Evolutionary conservation across 2,113 vertebrate genomes (phyloP), one percentile per base, ranked within the genome.

Genomic region (Myanophis thanlyinensis): DNA sequence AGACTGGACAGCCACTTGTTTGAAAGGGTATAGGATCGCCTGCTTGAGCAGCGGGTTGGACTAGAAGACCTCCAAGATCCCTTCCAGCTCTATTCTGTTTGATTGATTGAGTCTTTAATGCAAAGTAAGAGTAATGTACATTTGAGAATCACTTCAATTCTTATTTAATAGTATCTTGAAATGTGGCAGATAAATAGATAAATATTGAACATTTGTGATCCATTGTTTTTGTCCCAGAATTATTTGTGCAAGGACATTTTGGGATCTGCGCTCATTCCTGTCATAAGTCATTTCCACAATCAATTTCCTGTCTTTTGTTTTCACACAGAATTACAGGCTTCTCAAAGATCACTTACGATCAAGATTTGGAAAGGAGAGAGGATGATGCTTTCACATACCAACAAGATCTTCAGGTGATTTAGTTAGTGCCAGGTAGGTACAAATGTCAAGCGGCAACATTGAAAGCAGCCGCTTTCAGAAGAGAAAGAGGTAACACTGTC

Each of bases 361-460:
- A 8, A 73, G 0, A 54, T 59, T 30, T n/a, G 52, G 87, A 8
- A 22, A 93, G 4, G n/a, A 80, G 0, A 44, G 47, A 12, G 56
- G 73, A 44, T 5, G 23, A 88, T 3, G 20, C 46, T 30, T 67
- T 11, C 18, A 18, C 8, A 62, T 46, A 59, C 54, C 22, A 88
- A 67, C 30, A 87, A 62, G 85, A 87, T 87, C 56, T 87, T 62
- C 53, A 87, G 25, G 91, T 54, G 88, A 91, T 67, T 88, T 56
- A 73, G 85, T 51, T 67, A 91, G 85, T 73, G 91, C 67, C 47
- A 56, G n/a, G 54, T 80, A 91, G 15, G 90, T n/a, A 88, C 7
- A 22, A 89, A 25, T 53, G 40, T 67, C 67, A 92, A 92, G 52
- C 44, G 88, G 86, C 23, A 85, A 47, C 87, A 85, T 51, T 91